Conservation (phyloP, 1,140 invertebrate species). For the Drosophila yakuba region DNA sequence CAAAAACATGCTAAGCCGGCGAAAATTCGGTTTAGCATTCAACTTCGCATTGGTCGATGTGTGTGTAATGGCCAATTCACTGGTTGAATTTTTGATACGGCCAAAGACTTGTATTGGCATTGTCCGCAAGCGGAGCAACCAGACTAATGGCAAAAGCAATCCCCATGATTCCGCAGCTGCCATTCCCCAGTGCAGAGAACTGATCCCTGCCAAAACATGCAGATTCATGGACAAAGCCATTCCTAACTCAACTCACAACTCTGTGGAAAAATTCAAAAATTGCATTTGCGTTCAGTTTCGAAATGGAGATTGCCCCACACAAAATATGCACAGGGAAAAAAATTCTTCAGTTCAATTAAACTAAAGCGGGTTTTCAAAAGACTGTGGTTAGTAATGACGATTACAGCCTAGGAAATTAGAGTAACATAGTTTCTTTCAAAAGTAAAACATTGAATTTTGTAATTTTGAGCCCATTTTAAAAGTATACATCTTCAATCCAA, state of each 20-base stretch:
- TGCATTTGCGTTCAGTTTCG: conserved; percentile 48
- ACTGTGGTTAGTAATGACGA: not conserved
- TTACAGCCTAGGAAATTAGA: no score
- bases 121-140: conserved; percentile 16
- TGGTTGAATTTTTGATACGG: conserved; percentile 39
- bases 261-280: conserved; percentile 41
- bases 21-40: conserved; percentile 43
- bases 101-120: conserved; percentile 20
- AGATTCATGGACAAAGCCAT: conserved; percentile 44
- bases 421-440: no score
- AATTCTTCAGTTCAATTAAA: no score
- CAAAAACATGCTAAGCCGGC: conserved; percentile 54
- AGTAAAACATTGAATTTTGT: no score
- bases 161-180: conserved; percentile 38
- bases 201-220: conserved; percentile 52
- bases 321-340: not conserved
- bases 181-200: conserved; percentile 16
- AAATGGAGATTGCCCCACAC: conserved; percentile 35
- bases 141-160: conserved; percentile 52
- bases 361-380: no score
- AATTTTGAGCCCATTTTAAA: no score
- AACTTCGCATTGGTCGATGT: conserved; percentile 13
- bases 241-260: conserved; percentile 46
- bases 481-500: not conserved
- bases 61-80: conserved; percentile 34